A percentile compares a stretch with the other conserved stretches of the same genome.
These are phyloP conservation scores for Epizoanthus scotinus DNA, from an alignment of 92 coral and sea anemone species.

Conservation along the genomic window DNA sequence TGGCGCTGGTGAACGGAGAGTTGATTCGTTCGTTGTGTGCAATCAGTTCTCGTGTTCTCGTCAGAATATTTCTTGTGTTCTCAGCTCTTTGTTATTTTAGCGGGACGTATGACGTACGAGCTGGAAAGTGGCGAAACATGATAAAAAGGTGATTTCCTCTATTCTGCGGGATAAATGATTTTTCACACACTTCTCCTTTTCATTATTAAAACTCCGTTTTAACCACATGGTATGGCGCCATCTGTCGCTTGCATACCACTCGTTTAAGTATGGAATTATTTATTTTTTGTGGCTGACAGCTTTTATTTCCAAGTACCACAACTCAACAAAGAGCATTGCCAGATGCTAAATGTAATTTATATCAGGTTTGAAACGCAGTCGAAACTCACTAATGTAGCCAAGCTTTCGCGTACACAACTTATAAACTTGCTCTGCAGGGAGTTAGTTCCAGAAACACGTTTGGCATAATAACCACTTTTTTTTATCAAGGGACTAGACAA, in stretches of 20 bases:
- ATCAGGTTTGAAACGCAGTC: not conserved
- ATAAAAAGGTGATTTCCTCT: slow-evolving; percentile 39
- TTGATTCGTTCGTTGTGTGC: slow-evolving; percentile 1
- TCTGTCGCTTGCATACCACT: slow-evolving; percentile 25
- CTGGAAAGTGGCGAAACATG: slow-evolving; percentile 24
- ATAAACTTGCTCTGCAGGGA: slow-evolving; percentile 27
- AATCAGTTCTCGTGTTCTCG: not conserved
- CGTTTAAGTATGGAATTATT: slow-evolving; percentile 24
- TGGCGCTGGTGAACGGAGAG: not conserved
- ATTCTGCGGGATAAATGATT: not conserved
- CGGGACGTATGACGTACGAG: slow-evolving; percentile 30
- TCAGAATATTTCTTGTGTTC: not conserved
- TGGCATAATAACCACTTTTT: slow-evolving; percentile 12
- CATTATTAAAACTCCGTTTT: slow-evolving; percentile 34
- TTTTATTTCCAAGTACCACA: slow-evolving; percentile 8
- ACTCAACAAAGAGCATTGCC: slow-evolving; percentile 9
- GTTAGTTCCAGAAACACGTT: slow-evolving; percentile 4
- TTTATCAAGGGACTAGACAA: not conserved
- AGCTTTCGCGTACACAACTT: slow-evolving; percentile 2
- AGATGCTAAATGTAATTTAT: slow-evolving; percentile 28
- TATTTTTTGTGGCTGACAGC: slow-evolving; percentile 24
- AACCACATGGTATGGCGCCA: slow-evolving; percentile 30
- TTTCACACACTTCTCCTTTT: slow-evolving; percentile 3
- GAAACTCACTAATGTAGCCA: not conserved
- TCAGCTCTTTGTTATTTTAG: slow-evolving; percentile 5